phyloP scores from a whole-genome alignment of 2,888 invertebrate species.

The Pristionchus entomophagus region DNA sequence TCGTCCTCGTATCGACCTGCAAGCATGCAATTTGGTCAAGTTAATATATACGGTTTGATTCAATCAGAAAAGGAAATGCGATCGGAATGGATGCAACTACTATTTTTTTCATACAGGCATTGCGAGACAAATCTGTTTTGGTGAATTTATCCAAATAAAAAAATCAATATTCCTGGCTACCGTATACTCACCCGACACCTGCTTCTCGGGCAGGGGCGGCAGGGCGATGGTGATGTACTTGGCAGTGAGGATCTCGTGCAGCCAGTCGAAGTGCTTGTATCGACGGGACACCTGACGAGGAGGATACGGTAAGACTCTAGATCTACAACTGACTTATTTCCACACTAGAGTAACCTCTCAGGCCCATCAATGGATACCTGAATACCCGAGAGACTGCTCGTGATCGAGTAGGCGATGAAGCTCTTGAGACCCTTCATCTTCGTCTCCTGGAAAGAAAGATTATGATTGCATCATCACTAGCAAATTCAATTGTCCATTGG shows the following conservation, averaged over 20 bases:
- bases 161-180: too few species aligned
- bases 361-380: conserved; percentile 57
- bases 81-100: too few species aligned
- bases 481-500: too few species aligned
- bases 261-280: conserved; percentile 99
- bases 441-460: conserved; percentile 81
- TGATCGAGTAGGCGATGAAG: conserved; percentile 95
- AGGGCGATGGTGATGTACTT: conserved; percentile 95
- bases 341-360: neutral
- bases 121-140: too few species aligned
- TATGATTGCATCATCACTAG: neutral
- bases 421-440: conserved; percentile 96
- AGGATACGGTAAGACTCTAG: conserved; percentile 79
- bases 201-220: conserved; percentile 97
- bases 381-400: conserved; percentile 84
- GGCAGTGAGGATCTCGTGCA: conserved; percentile 92
- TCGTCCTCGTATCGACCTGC: conserved; percentile 94
- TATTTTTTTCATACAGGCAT: too few species aligned
- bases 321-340: neutral
- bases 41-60: too few species aligned
- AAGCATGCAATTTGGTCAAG: too few species aligned
- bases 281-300: conserved; percentile 85
- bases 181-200: conserved; percentile 84
- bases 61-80: too few species aligned
- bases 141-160: too few species aligned